A percentile compares a stretch with the other conserved stretches of the same genome.
These are phyloP conservation scores for Molossus molossus DNA, from an alignment of 2,797 vertebrate species.

Conservation along the genomic window DNA sequence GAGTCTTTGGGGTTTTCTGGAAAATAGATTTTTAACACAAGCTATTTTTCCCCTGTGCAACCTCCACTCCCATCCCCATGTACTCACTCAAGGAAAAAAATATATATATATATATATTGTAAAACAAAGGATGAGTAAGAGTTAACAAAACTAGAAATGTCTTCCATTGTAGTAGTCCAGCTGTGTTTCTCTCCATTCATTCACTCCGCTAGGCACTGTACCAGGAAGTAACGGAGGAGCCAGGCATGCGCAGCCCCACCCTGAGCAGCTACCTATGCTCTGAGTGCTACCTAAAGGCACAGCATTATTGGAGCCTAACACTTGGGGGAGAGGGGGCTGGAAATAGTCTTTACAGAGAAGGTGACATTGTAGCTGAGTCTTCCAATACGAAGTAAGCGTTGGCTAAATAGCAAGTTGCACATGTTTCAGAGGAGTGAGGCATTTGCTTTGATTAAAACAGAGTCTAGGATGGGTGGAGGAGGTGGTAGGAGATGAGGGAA, in stretches of 20 bases:
- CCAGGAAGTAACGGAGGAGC: not conserved
- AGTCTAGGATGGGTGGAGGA: not conserved
- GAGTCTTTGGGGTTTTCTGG: no score
- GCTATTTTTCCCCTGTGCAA: not conserved
- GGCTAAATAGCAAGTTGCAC: not conserved
- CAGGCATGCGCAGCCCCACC: not conserved
- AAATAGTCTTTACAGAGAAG: not conserved
- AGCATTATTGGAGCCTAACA: not conserved
- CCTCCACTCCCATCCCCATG: not conserved
- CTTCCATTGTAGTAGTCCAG: not conserved
- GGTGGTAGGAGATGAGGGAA: not conserved
- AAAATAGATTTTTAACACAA: not conserved
- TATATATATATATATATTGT: not conserved
- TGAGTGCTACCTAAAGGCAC: not conserved
- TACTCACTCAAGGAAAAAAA: constrained; percentile 35
- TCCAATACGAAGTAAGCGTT: constrained; percentile 25
- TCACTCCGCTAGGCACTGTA: not conserved
- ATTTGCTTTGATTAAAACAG: not conserved
- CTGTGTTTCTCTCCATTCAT: not conserved
- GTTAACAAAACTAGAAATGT: not conserved
- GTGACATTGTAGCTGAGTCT: not conserved
- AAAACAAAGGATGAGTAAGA: not conserved
- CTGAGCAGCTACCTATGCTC: not conserved
- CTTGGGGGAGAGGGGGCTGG: not conserved
- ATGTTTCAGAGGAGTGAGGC: not conserved